phyloP scores from a whole-genome alignment of 2,888 invertebrate species.

The Crematogaster levior region DNA sequence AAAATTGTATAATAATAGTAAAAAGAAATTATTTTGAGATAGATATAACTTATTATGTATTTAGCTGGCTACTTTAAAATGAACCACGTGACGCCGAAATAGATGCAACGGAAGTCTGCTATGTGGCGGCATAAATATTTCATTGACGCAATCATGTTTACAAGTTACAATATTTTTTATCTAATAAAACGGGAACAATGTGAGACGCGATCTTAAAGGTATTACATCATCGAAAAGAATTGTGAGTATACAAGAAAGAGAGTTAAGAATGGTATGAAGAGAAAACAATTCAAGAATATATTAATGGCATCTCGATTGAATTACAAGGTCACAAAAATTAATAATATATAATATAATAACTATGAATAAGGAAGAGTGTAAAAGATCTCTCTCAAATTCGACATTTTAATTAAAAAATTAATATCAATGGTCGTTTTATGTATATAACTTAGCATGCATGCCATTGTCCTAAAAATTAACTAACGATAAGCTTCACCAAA shows the following conservation, averaged over 20 bases:
- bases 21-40: too few species aligned
- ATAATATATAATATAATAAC: background rate
- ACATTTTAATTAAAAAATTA: background rate
- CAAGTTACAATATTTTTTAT: conserved; percentile 13
- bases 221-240: background rate
- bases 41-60: conserved; percentile 24
- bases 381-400: background rate
- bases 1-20: too few species aligned
- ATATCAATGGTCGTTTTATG: background rate
- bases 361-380: background rate
- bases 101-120: conserved; percentile 4
- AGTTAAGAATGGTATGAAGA: background rate
- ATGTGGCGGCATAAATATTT: conserved; percentile 20
- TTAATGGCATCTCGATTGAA: background rate
- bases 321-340: background rate
- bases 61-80: conserved; percentile 1
- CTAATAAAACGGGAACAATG: background rate
- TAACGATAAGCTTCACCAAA: background rate
- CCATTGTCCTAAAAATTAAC: background rate
- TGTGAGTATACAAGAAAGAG: background rate
- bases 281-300: background rate
- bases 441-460: background rate
- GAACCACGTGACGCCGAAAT: conserved; percentile 15
- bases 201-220: background rate
- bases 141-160: conserved; percentile 27